Conservation (phyloP, 2,797 vertebrate species). For the Xenops minutus region DNA sequence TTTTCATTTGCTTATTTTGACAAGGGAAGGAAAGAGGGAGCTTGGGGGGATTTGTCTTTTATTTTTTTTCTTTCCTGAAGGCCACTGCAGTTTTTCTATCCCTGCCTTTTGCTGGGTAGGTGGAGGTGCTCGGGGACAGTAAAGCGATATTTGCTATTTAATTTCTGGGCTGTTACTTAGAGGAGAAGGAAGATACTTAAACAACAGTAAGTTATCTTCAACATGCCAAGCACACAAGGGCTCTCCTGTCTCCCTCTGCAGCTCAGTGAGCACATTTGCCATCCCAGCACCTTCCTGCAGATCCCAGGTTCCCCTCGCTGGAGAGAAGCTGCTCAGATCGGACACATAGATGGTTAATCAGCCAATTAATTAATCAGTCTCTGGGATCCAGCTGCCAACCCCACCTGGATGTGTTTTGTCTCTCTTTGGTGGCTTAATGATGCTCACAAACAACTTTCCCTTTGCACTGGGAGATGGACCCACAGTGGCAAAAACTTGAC, state of each 20-base stretch:
- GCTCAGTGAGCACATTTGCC: background rate
- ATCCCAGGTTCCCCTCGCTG: background rate
- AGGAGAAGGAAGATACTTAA: background rate
- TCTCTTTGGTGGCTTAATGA: background rate
- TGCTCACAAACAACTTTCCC: background rate
- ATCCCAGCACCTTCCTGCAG: background rate
- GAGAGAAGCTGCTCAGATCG: accelerated
- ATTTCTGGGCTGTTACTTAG: background rate
- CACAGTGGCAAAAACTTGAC: accelerated
- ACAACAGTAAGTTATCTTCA: background rate
- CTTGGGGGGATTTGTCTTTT: background rate
- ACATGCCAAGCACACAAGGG: accelerated
- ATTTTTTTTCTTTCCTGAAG: background rate
- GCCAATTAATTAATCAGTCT: background rate
- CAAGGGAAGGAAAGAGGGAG: background rate
- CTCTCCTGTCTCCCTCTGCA: background rate
- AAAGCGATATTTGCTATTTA: background rate
- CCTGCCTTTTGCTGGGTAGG: background rate
- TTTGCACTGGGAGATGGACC: background rate
- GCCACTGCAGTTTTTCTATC: background rate
- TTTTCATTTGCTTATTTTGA: background rate
- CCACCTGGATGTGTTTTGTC: background rate
- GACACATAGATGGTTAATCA: background rate
- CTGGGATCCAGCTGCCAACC: background rate
- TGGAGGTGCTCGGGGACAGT: background rate